Evolutionary conservation across 2,797 vertebrate species (phyloP).

Genomic region (Zonotrichia albicollis): DNA sequence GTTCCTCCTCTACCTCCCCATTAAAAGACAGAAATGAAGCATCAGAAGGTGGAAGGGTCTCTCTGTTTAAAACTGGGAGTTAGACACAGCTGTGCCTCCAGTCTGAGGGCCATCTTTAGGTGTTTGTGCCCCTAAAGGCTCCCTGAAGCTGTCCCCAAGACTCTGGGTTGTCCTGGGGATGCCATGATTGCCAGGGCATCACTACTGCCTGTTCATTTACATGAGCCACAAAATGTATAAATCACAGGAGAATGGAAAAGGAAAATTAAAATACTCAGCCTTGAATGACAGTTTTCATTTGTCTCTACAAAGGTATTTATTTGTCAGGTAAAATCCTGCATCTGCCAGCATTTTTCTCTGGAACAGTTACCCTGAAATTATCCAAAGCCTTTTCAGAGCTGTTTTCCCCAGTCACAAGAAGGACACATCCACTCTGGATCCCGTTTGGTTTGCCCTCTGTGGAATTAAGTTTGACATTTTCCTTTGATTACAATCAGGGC

Average conservation of each 20-base stretch:
- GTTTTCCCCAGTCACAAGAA: neutral
- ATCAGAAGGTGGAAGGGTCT: neutral
- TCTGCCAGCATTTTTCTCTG: neutral
- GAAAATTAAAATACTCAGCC: neutral
- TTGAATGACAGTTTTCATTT: neutral
- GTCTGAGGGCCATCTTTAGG: neutral
- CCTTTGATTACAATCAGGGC: neutral
- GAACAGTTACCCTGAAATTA: neutral
- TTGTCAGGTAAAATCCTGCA: neutral
- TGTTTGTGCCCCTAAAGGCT: neutral
- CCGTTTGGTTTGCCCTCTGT: neutral
- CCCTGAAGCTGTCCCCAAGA: neutral
- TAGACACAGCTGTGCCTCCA: neutral
- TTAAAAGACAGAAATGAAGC: neutral
- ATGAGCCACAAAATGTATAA: neutral
- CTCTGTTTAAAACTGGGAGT: rapidly evolving
- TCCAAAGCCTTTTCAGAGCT: neutral
- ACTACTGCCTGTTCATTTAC: neutral
- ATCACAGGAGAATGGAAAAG: neutral
- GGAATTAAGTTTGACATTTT: neutral
- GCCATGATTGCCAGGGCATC: neutral
- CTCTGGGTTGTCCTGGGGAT: neutral
- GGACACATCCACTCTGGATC: neutral
- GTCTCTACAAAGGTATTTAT: neutral
- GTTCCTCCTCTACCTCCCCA: neutral